Conservation (phyloP, 2,113 vertebrate species). For the Chinchilla lanigera region DNA sequence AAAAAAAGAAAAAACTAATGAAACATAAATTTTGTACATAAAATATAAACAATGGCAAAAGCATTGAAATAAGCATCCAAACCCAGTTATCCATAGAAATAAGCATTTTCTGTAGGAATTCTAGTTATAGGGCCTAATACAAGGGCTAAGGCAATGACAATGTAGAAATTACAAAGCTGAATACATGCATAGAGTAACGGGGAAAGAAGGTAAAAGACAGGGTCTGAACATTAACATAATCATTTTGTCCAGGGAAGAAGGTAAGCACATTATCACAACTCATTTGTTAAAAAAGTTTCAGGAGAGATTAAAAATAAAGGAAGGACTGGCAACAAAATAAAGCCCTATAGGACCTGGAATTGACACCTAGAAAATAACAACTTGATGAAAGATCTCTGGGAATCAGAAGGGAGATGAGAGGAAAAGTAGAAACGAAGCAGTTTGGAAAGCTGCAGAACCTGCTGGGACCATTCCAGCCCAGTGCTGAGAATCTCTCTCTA, state of each 20-base stretch:
- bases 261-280: background rate
- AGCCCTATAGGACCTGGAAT: background rate
- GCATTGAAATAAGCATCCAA: background rate
- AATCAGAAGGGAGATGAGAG: background rate
- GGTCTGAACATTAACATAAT: background rate
- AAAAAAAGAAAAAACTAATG: background rate
- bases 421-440: background rate
- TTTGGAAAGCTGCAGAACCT: background rate
- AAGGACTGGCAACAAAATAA: background rate
- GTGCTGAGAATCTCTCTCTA: no score
- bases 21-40: background rate
- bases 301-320: background rate
- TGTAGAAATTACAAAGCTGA: background rate
- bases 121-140: background rate
- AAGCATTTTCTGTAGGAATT: background rate
- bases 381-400: background rate
- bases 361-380: background rate
- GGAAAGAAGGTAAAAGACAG: background rate
- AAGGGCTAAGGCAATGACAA: background rate
- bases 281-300: background rate
- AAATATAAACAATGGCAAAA: background rate
- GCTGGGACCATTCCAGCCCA: no score
- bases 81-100: background rate
- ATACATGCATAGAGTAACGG: background rate
- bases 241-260: background rate